A percentile compares a stretch with the other conserved stretches of the same genome.
These are phyloP conservation scores for Aphis craccivora DNA, from an alignment of 1,140 invertebrate species.

Conservation along the genomic window DNA sequence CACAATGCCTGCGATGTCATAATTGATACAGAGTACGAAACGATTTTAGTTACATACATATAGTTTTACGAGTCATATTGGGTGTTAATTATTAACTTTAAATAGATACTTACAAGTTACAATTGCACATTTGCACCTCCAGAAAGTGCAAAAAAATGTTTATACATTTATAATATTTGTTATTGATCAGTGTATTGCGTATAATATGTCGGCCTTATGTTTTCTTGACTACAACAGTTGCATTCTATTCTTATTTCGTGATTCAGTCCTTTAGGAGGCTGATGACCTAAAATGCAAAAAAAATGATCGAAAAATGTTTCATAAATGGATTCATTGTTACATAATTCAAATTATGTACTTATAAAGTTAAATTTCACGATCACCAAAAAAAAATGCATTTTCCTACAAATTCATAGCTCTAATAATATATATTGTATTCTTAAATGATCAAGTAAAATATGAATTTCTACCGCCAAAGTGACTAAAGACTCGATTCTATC, in stretches of 20 bases:
- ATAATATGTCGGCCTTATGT: neutral
- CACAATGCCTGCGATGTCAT: neutral
- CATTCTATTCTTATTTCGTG: neutral
- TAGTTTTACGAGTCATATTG: neutral
- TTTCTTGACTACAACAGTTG: neutral
- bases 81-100: too few species aligned
- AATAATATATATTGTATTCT: too few species aligned
- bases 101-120: neutral
- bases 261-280: neutral
- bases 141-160: neutral
- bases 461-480: neutral
- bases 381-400: too few species aligned
- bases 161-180: neutral
- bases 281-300: too few species aligned
- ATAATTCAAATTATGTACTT: too few species aligned
- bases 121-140: neutral
- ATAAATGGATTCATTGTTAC: too few species aligned
- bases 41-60: neutral
- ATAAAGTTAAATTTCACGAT: too few species aligned
- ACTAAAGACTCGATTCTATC: neutral
- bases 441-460: too few species aligned
- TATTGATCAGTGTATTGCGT: neutral
- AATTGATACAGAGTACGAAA: neutral
- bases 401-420: too few species aligned
- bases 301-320: too few species aligned